Conservation (phyloP, 2,888 invertebrate species). For the Drosophila falleni region DNA sequence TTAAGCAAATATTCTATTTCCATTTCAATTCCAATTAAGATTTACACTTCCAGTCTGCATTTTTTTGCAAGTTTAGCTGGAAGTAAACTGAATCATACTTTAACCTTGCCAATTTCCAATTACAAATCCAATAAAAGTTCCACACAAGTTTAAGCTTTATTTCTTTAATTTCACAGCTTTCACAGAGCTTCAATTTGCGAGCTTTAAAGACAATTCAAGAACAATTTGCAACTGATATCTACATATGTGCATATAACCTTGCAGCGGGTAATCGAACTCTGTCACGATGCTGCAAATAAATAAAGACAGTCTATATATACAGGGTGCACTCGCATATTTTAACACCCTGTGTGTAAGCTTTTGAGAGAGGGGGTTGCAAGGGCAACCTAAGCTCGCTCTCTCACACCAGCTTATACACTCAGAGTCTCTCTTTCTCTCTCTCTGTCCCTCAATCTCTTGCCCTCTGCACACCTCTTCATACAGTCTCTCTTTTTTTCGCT, state of each 20-base stretch:
- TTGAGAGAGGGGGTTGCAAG: constrained; percentile 18
- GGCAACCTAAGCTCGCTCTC: constrained; percentile 25
- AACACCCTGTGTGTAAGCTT: constrained; percentile 3
- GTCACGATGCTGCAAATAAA: constrained; percentile 12
- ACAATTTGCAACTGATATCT: constrained; percentile 1
- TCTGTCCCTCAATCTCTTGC: constrained; percentile 7
- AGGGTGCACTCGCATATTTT: neutral
- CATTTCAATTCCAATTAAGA: neutral
- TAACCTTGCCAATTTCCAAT: neutral
- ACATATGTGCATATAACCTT: constrained; percentile 21
- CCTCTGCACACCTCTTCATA: constrained; percentile 1
- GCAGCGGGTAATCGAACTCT: constrained; percentile 42
- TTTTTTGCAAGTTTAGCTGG: neutral
- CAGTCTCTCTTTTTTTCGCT: neutral
- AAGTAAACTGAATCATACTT: neutral
- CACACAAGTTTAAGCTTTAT: neutral
- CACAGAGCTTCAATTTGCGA: neutral
- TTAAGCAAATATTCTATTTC: neutral
- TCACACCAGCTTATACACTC: neutral
- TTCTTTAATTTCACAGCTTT: constrained; percentile 1
- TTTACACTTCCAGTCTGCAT: neutral
- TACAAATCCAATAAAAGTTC: neutral
- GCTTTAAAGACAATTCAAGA: constrained; percentile 2
- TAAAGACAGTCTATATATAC: neutral
- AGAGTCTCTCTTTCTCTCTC: neutral